These are phyloP conservation scores for Chymomyza procnemis DNA, from an alignment of 2,888 invertebrate genomes.

Conservation along the genomic window DNA sequence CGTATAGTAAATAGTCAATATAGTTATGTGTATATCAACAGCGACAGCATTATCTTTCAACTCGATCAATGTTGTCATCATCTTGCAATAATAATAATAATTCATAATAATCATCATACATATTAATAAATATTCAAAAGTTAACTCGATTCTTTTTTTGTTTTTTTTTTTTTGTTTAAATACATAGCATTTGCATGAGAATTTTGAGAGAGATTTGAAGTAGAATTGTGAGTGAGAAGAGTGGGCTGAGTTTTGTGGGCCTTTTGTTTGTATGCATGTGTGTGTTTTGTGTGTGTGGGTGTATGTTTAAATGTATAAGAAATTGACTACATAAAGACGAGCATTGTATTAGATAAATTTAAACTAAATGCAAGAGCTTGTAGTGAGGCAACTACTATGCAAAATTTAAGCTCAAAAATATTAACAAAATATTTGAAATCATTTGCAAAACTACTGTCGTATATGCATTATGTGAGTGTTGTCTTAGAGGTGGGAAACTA, in stretches of 20 bases:
- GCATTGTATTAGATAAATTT: neutral
- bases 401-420: neutral
- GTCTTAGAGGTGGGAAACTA: no score
- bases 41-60: no score
- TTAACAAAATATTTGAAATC: neutral
- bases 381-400: neutral
- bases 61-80: constrained; percentile 18
- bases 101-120: neutral
- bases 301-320: constrained; percentile 6
- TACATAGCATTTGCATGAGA: constrained; percentile 50
- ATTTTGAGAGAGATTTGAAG: constrained; percentile 34
- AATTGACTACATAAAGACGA: neutral
- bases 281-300: constrained; percentile 22
- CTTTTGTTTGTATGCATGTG: constrained; percentile 14
- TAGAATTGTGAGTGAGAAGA: constrained; percentile 10
- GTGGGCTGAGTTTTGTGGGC: constrained; percentile 11
- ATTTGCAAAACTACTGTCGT: neutral
- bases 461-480: constrained; percentile 12
- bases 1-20: constrained; percentile 61
- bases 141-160: constrained; percentile 51
- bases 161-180: constrained; percentile 20
- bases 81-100: constrained; percentile 13
- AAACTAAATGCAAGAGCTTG: neutral
- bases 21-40: constrained; percentile 45
- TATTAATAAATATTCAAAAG: constrained; percentile 57